Percentiles rank a stretch among this genome's conserved stretches.
Evolutionary conservation across 2,888 invertebrate genomes (phyloP).

Genomic region (Athalia cordata): DNA sequence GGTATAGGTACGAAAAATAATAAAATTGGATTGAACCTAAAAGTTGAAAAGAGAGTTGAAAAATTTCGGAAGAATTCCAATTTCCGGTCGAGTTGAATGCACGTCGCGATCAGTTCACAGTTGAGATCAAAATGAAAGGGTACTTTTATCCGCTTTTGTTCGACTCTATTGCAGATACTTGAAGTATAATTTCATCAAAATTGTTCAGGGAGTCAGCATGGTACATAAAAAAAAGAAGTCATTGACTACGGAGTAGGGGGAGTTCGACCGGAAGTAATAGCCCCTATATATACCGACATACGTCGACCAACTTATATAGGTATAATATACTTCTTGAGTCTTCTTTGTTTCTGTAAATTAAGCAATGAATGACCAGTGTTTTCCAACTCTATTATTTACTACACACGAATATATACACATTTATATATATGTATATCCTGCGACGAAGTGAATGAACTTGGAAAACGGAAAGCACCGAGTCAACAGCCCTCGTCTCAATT

Average conservation of each 20-base stretch:
- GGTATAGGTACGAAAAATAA: slow-evolving; percentile 34
- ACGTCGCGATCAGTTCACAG: background rate
- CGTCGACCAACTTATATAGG: too few relatives aligned
- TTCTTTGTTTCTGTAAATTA: slow-evolving; percentile 15
- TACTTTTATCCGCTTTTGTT: slow-evolving; percentile 21
- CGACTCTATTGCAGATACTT: background rate
- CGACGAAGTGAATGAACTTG: background rate
- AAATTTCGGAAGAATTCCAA: slow-evolving; percentile 36
- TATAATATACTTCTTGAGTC: background rate
- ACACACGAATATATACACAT: background rate
- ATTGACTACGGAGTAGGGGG: background rate
- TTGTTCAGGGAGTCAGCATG: background rate
- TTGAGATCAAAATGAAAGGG: background rate
- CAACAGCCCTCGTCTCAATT: background rate
- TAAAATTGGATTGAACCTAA: slow-evolving; percentile 27
- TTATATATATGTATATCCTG: background rate
- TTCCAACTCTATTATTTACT: background rate
- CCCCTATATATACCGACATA: background rate
- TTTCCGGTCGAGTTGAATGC: slow-evolving; percentile 12
- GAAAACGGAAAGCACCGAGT: background rate
- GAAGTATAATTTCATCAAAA: too few relatives aligned
- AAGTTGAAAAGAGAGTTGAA: slow-evolving; percentile 14
- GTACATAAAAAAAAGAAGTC: background rate
- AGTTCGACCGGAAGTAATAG: slow-evolving; percentile 18
- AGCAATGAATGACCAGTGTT: background rate